phyloP scores from a whole-genome alignment of 2,113 vertebrate species.

The Pandion haliaetus region DNA sequence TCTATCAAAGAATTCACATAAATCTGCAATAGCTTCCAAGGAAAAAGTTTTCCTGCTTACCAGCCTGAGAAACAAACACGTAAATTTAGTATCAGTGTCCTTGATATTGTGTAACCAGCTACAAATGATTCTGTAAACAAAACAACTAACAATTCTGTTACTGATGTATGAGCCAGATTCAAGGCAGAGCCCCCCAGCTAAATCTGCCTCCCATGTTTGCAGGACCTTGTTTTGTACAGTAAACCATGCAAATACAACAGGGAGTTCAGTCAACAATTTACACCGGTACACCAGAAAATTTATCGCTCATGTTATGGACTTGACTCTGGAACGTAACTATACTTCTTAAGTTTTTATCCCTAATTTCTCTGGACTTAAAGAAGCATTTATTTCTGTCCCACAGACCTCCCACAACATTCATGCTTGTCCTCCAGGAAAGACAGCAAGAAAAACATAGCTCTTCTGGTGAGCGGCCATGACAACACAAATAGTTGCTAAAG shows the following conservation, averaged over 20 bases:
- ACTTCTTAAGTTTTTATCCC: neutral
- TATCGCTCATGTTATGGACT: neutral
- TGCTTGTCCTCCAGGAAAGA: neutral
- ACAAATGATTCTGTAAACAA: neutral
- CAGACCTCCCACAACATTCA: neutral
- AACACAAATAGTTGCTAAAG: neutral
- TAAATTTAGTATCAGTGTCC: neutral
- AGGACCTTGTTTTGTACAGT: neutral
- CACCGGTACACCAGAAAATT: neutral
- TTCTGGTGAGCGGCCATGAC: neutral
- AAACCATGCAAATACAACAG: neutral
- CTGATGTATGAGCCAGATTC: neutral
- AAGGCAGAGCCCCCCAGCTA: neutral
- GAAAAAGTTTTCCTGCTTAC: neutral
- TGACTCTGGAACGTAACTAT: neutral
- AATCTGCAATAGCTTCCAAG: neutral
- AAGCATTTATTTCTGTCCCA: neutral
- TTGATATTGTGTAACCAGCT: neutral
- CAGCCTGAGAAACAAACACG: neutral
- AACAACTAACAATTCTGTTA: neutral
- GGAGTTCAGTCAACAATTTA: neutral
- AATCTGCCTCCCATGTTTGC: neutral
- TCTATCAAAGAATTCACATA: neutral
- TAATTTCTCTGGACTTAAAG: neutral
- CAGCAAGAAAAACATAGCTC: neutral